Evolutionary conservation across 2,888 invertebrate genomes (phyloP).

Genomic region (Philereme vetulata): DNA sequence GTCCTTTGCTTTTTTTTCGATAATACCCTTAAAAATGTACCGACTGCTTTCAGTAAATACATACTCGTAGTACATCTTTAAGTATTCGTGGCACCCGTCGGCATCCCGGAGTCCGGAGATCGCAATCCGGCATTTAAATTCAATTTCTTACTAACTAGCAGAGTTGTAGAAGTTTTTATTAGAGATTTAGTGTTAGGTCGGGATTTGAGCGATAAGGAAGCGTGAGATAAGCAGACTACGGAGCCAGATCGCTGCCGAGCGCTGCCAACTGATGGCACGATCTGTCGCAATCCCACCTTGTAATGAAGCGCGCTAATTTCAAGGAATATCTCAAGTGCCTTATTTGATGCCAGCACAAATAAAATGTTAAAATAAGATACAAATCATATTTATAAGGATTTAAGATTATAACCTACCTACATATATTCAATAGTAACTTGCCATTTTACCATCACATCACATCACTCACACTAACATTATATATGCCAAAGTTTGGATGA

Average conservation of each 20-base stretch:
- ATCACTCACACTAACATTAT: too few relatives aligned
- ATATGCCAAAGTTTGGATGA: too few relatives aligned
- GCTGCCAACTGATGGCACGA: neutral
- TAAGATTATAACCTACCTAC: too few relatives aligned
- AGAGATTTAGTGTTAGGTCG: conserved; percentile 46
- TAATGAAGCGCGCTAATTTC: too few relatives aligned
- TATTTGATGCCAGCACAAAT: too few relatives aligned
- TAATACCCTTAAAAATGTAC: conserved; percentile 1
- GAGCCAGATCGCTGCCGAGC: neutral
- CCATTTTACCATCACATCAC: too few relatives aligned
- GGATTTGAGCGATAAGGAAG: conserved; percentile 23
- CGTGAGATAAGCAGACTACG: conserved; percentile 4
- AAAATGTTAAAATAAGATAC: too few relatives aligned
- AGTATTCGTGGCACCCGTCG: conserved; percentile 34
- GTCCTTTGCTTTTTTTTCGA: neutral
- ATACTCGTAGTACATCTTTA: conserved; percentile 31
- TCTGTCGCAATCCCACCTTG: too few relatives aligned
- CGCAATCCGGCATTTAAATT: conserved; percentile 48
- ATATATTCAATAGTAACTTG: too few relatives aligned
- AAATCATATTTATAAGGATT: too few relatives aligned
- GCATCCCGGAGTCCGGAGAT: too few relatives aligned
- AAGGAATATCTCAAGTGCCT: too few relatives aligned
- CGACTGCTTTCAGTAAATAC: conserved; percentile 38
- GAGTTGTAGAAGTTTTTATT: conserved; percentile 45
- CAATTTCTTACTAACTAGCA: conserved; percentile 53